Conservation (phyloP, 2,113 vertebrate species). For the Vulpes vulpes region DNA sequence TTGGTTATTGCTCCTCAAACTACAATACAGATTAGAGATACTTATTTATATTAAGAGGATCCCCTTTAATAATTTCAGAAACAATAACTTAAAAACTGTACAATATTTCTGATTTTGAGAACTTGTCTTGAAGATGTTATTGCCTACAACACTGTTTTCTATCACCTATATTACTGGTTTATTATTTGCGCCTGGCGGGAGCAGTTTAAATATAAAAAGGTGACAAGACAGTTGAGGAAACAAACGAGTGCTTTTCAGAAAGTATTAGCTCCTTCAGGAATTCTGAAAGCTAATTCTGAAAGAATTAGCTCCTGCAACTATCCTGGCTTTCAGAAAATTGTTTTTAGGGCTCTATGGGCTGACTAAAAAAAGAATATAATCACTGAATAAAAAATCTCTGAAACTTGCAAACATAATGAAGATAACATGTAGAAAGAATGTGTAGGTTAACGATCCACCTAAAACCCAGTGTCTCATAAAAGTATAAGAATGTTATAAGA, state of each 20-base stretch:
- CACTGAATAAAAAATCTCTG: not conserved
- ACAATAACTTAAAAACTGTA: not conserved
- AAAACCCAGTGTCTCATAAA: not conserved
- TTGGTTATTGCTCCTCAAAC: not conserved
- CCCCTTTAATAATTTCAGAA: not conserved
- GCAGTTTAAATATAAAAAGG: not conserved
- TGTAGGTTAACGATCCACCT: not conserved
- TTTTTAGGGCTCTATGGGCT: not conserved
- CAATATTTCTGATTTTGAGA: not conserved
- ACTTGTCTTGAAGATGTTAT: not conserved
- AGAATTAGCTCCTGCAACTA: not conserved
- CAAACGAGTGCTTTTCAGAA: not conserved
- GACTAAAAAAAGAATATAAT: not conserved
- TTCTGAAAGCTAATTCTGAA: too few relatives aligned
- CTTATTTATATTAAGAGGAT: not conserved
- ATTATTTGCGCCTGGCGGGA: not conserved
- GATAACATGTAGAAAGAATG: not conserved
- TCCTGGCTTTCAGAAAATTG: not conserved
- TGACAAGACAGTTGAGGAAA: not conserved
- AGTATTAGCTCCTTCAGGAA: not conserved
- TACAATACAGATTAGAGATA: not conserved
- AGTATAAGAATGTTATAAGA: not conserved
- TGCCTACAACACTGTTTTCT: not conserved
- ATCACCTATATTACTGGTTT: not conserved
- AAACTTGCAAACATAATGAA: conserved; percentile 30